Evolutionary conservation across 2,113 vertebrate genomes (phyloP).

Genomic region (Nasalis larvatus): DNA sequence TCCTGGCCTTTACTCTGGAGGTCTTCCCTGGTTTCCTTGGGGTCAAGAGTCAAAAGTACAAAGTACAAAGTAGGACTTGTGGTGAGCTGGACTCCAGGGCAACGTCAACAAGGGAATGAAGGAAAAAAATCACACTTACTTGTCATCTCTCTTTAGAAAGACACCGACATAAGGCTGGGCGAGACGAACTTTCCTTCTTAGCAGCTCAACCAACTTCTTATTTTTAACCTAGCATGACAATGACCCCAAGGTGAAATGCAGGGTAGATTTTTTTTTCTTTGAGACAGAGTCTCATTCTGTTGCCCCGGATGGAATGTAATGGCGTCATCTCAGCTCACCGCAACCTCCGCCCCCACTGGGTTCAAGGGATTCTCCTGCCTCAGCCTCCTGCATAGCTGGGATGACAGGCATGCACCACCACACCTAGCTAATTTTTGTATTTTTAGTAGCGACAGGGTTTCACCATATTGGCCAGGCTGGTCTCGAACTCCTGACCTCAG

Average conservation of each 20-base stretch:
- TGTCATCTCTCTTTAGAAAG: conserved; percentile 96
- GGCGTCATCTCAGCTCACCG: accelerated
- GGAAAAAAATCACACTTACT: conserved; percentile 85
- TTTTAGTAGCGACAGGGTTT: too few relatives aligned
- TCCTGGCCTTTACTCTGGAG: background rate
- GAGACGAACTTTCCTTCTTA: conserved; percentile 95
- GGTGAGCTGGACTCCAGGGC: background rate
- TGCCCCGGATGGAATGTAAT: background rate
- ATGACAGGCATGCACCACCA: too few relatives aligned
- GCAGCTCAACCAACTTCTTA: conserved; percentile 92
- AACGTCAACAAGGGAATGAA: background rate
- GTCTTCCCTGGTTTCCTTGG: background rate
- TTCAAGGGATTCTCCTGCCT: background rate
- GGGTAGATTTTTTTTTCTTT: background rate
- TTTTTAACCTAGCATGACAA: conserved; percentile 92
- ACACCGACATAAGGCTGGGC: conserved; percentile 97
- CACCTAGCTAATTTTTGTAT: too few relatives aligned
- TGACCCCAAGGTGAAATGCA: conserved; percentile 20
- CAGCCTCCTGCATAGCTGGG: background rate
- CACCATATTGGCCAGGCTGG: too few relatives aligned
- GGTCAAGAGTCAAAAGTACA: background rate
- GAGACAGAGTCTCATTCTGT: background rate
- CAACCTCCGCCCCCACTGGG: background rate
- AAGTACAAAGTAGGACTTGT: too few relatives aligned
- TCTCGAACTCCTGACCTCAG: too few relatives aligned